These are phyloP conservation scores for Sturnira hondurensis DNA, from an alignment of 2,113 vertebrate species.

Conservation along the genomic window DNA sequence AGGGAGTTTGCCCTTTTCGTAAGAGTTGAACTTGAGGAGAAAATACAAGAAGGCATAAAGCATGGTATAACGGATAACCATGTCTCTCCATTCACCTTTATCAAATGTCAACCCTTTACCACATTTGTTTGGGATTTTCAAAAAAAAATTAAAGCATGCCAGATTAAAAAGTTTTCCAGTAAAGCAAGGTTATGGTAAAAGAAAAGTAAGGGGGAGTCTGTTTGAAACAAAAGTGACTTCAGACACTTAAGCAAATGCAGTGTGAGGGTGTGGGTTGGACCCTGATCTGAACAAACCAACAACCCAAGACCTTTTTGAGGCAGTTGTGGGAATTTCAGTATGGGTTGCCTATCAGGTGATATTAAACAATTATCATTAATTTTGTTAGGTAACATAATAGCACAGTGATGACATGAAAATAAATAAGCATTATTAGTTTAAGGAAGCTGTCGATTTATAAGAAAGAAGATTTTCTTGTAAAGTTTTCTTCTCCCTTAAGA, in stretches of 20 bases:
- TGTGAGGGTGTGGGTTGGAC: not conserved
- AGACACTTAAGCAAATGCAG: not conserved
- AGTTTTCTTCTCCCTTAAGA: not conserved
- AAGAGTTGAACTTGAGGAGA: not conserved
- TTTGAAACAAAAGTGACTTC: not conserved
- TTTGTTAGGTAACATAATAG: not conserved
- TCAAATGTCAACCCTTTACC: not conserved
- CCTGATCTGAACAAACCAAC: not conserved
- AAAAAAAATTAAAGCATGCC: not conserved
- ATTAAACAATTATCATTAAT: conserved; percentile 5
- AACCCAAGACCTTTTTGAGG: not conserved
- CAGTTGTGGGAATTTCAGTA: not conserved
- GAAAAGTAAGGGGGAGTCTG: not conserved
- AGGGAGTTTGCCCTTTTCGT: not conserved
- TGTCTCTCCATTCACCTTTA: not conserved
- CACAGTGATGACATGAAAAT: not conserved
- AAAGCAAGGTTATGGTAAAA: not conserved
- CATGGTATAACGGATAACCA: not conserved
- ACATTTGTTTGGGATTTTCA: not conserved
- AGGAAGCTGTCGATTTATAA: not conserved
- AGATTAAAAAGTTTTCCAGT: not conserved
- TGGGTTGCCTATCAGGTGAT: not conserved
- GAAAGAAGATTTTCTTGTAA: not conserved
- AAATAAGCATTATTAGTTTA: conserved; percentile 3
- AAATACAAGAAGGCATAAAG: not conserved